Conservation (phyloP, 2,888 invertebrate species). For the Osedax fenrisi region DNA sequence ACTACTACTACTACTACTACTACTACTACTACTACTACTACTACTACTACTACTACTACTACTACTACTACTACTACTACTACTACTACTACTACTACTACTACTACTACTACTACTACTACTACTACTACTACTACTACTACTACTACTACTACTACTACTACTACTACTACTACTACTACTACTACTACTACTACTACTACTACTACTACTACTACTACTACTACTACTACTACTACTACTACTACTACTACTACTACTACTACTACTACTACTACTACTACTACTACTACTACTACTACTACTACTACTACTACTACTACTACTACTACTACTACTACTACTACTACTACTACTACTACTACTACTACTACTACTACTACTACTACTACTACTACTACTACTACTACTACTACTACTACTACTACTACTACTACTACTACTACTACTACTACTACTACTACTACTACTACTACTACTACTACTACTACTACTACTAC, state of each 20-base stretch:
- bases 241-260: not conserved
- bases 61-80: not conserved
- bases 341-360: not conserved
- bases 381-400: not conserved
- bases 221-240: not conserved
- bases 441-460: not conserved
- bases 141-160: constrained; percentile 2
- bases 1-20: not conserved
- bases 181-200: too few species aligned
- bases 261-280: not conserved
- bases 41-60: not conserved
- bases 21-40: not conserved
- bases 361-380: not conserved
- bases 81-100: not conserved
- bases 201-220: too few species aligned
- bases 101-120: not conserved
- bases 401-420: not conserved
- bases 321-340: not conserved
- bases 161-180: not conserved
- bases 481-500: not conserved
- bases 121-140: not conserved
- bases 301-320: not conserved
- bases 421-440: not conserved
- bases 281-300: not conserved
- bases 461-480: not conserved